Percentiles rank a stretch among this genome's conserved stretches.
Conservation (phyloP, 2,113 vertebrate species). For the Carollia perspicillata region DNA sequence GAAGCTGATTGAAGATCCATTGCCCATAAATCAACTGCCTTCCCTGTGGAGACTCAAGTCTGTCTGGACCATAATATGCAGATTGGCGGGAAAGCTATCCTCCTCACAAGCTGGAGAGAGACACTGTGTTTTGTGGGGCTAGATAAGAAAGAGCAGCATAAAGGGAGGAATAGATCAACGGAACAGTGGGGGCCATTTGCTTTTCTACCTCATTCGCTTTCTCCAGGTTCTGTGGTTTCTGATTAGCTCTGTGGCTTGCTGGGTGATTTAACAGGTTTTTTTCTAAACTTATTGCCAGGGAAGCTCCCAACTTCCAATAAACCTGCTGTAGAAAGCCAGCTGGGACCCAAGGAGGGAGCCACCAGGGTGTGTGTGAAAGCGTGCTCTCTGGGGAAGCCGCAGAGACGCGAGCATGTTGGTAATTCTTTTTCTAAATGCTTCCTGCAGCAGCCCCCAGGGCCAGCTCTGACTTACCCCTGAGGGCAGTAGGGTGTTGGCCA, state of each 20-base stretch:
- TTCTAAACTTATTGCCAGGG: constrained; percentile 28
- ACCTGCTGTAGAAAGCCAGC: constrained; percentile 10
- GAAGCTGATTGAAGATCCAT: constrained; percentile 8
- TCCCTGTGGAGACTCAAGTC: background rate
- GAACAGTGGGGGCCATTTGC: constrained; percentile 29
- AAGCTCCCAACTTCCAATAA: constrained; percentile 44
- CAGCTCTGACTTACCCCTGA: background rate
- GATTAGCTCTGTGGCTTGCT: constrained; percentile 48
- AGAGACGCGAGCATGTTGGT: background rate
- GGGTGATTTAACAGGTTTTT: constrained; percentile 44
- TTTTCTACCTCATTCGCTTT: background rate
- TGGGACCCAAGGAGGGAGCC: background rate
- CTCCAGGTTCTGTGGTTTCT: background rate
- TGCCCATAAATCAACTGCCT: background rate
- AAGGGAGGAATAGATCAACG: background rate
- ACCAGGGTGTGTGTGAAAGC: background rate
- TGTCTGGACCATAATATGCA: background rate
- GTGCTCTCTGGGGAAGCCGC: background rate
- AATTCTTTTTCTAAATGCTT: background rate
- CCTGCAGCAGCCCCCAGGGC: background rate
- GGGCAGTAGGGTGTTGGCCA: background rate
- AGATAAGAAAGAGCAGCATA: constrained; percentile 29
- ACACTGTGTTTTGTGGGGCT: background rate
- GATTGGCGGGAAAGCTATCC: background rate
- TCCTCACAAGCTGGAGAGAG: background rate